Conservation (phyloP, 1,140 invertebrate genomes). For the Antheraea mylitta region DNA sequence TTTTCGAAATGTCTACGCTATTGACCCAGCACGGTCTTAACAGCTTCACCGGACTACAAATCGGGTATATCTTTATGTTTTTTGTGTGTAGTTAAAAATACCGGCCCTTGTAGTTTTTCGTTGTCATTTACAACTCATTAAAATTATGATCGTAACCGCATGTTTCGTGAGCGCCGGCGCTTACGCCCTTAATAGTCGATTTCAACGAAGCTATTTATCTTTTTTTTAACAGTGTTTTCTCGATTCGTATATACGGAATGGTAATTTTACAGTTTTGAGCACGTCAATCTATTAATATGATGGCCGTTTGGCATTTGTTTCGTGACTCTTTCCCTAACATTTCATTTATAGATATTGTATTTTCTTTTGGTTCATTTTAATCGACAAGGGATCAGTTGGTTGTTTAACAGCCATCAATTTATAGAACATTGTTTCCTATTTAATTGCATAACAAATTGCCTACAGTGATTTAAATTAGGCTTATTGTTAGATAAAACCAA, state of each 20-base stretch:
- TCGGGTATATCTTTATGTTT: too few relatives aligned
- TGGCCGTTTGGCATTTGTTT: slow-evolving; percentile 51
- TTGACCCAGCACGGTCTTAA: too few relatives aligned
- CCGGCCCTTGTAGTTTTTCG: neutral
- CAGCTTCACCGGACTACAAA: too few relatives aligned
- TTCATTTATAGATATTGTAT: slow-evolving; percentile 51
- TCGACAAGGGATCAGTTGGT: slow-evolving; percentile 29
- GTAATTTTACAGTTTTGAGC: slow-evolving; percentile 77
- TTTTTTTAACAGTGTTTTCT: slow-evolving; percentile 41
- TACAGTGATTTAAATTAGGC: too few relatives aligned
- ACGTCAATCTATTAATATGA: slow-evolving; percentile 74
- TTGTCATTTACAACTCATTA: slow-evolving; percentile 43
- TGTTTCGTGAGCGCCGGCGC: slow-evolving; percentile 40
- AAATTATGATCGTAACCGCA: slow-evolving; percentile 38
- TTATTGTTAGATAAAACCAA: too few relatives aligned
- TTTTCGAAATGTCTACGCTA: too few relatives aligned
- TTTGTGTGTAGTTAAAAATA: neutral
- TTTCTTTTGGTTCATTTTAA: slow-evolving; percentile 41
- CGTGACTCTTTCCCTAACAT: slow-evolving; percentile 53
- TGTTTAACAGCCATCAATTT: slow-evolving; percentile 33
- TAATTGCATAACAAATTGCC: neutral
- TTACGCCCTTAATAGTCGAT: slow-evolving; percentile 44
- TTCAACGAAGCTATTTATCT: slow-evolving; percentile 41
- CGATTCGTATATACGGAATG: slow-evolving; percentile 45
- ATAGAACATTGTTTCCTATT: neutral